Evolutionary conservation across 2,113 vertebrate genomes (phyloP), one percentile per base, ranked within the genome.

Genomic region (Peromyscus leucopus): DNA sequence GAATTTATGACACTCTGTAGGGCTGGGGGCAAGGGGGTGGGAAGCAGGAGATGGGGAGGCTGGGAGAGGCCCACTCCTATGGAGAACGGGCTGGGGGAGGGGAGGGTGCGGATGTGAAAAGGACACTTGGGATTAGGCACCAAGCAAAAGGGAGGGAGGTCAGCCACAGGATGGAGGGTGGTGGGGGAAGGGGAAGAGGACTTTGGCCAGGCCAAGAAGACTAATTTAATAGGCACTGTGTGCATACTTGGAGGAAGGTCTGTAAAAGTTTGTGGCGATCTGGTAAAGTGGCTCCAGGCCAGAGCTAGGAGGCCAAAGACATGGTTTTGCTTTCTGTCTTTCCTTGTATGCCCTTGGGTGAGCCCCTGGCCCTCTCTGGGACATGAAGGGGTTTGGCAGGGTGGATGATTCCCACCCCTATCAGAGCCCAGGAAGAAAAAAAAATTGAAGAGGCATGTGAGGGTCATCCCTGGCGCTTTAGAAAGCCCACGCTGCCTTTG

Each of bases 1-100:
- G 98, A 97, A 92, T 98, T 97, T 93, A 42, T 94, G 96, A 97
- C 17, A 15, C 93, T 96, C 97, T 96, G 97, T 98, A 98, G 97
- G 97, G 84, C 80, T 88, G 59, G 71, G 96, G 97, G 95, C 95
- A 86, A 79, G 39, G 79, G 90, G 86, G 95, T 94, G 95, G 95
- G 75, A 96, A 94, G 94, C 88, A 92, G 88, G 96, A 97, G 96
- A 95, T 97, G 96, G 90, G 94, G 94, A 97, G 93, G 48, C 61
- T 90, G 74, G 88, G 69, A 93, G 96, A 95, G 95, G 95, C 87
- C 95, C 96, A 95, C 96, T 95, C 97, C 92, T 97, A 93, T 88
- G 93, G 96, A 93, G 95, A 98, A 89, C 95, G 83, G 89, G 57
- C 93, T 92, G 84, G 93, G 74, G 94, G 89, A 95, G 80, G 87